phyloP scores from a whole-genome alignment of 64 coral and sea anemone genomes.

The Exaiptasia diaphana region DNA sequence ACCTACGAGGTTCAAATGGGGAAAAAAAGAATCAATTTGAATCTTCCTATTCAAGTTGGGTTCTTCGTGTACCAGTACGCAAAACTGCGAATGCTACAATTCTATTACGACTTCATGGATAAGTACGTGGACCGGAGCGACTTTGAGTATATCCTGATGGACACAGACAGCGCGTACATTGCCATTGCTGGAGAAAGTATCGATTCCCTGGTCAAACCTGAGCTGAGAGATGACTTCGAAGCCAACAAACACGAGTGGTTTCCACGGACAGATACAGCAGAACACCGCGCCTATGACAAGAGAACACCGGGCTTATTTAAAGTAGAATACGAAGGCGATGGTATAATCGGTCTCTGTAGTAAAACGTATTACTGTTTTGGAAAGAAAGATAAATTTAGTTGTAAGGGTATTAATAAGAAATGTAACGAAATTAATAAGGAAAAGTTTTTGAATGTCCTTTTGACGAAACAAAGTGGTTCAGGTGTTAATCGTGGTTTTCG shows the following conservation, averaged over 20 bases:
- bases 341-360: conserved; percentile 26
- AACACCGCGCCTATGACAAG: conserved; percentile 23
- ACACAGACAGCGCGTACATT: conserved; percentile 1
- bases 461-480: too few species aligned
- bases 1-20: conserved; percentile 1
- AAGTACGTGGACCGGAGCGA: conserved; percentile 1
- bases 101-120: conserved; percentile 43
- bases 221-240: conserved; percentile 1
- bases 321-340: conserved; percentile 1
- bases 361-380: too few species aligned
- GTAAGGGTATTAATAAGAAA: background rate
- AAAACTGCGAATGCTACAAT: conserved; percentile 32
- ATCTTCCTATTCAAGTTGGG: conserved; percentile 11
- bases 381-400: conserved; percentile 1
- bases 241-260: conserved; percentile 19
- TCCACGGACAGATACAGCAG: conserved; percentile 9
- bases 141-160: conserved; percentile 19
- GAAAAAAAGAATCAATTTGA: conserved; percentile 31
- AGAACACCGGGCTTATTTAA: conserved; percentile 30
- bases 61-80: too few species aligned
- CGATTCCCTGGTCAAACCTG: conserved; percentile 22
- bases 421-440: background rate
- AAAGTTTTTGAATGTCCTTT: too few species aligned
- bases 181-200: conserved; percentile 27
- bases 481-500: too few species aligned